Base-by-base conservation (phyloP, 1,140 invertebrate species). In the Zelostemma sp. region DNA sequence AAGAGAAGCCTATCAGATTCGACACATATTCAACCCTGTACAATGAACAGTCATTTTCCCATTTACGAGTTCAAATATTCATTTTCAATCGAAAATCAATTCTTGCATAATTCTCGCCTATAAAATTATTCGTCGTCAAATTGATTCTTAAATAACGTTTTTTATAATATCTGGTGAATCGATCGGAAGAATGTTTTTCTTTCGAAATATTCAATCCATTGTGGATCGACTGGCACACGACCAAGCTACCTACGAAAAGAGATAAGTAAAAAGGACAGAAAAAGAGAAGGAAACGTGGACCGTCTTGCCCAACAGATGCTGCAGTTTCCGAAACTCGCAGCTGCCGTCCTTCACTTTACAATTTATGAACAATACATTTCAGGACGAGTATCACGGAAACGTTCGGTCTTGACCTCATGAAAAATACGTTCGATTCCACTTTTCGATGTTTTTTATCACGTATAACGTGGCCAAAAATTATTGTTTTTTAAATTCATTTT, bases 241-340 rank as follows among this genome's bases (percentile, higher is more conserved):
- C 48, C 49, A 68, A 58, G 54, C 57, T 62, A 38, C 31, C 48
- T 1, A 19, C 5, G 5, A 43, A 11, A 0, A 2, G 33, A 31
- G 35, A 38, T 38, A 12, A 2, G 14, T 3, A 38, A 38, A 38
- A 47, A 64, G 63, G 57, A 47, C 5, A 9, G 3, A 43, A 64
- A 5, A 51, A 43, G 61, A 57, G 64, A 9, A 21, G 49, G 57
- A 50, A 61, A 67, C 48, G 14, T 49, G 56, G 51, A 54, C 41
- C 53, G 48, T 55, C 64, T 68, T 72, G 60, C 54, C 49, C 40
- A 47, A 65, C 70, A 72, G 70, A 72, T 72, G 70, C 64, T 72
- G 68, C 59, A 72, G 71, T 73, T 73, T 73, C 60, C 25, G 62
- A 72, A 74, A 72, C 68, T 60, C 54, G 64, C 74, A 76, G 74